These are phyloP conservation scores for Uria lomvia DNA, from an alignment of 2,113 vertebrate genomes.

Conservation along the genomic window DNA sequence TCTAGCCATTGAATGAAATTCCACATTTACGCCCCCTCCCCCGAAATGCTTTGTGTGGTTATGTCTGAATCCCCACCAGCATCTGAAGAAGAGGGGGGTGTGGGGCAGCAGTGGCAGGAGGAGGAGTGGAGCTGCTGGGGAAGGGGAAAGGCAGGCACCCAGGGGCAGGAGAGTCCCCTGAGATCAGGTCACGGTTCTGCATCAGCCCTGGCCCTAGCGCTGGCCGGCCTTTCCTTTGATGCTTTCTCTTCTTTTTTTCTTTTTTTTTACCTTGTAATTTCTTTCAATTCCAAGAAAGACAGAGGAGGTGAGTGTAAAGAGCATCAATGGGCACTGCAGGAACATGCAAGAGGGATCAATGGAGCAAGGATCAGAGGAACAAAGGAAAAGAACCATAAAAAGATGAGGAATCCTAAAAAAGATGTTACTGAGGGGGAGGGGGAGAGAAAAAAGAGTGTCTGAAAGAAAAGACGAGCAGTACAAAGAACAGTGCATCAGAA, in stretches of 20 bases:
- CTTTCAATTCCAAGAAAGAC: neutral
- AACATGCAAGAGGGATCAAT: neutral
- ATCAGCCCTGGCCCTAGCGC: fast-evolving
- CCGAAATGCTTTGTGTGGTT: neutral
- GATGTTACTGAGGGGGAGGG: neutral
- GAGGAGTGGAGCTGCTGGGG: neutral
- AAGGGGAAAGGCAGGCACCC: neutral
- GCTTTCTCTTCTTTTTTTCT: neutral
- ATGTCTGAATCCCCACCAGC: neutral
- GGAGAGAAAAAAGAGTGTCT: neutral
- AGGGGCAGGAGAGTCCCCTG: neutral
- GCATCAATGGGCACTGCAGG: neutral
- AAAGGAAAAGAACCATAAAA: neutral
- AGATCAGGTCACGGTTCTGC: neutral
- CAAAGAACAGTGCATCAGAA: neutral
- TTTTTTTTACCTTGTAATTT: neutral
- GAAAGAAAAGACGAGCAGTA: neutral
- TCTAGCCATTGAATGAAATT: neutral
- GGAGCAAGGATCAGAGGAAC: neutral
- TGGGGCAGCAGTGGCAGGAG: neutral
- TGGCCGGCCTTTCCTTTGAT: neutral
- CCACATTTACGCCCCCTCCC: neutral
- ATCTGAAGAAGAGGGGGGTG: neutral
- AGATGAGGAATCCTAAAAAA: neutral
- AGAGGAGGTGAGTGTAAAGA: neutral